Conservation (phyloP, 2,888 invertebrate genomes). For the Sericinus montela region DNA sequence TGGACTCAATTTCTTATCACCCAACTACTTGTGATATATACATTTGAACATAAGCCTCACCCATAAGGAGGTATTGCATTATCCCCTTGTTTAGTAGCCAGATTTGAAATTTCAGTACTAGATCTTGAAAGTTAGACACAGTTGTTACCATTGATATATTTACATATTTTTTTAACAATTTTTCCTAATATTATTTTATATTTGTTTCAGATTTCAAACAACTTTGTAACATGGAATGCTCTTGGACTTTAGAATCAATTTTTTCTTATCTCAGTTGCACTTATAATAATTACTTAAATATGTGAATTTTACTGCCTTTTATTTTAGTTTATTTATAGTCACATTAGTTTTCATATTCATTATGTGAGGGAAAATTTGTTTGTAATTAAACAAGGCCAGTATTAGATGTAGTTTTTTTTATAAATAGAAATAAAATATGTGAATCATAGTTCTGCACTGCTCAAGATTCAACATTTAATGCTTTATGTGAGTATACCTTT, state of each 20-base stretch:
- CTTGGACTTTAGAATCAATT: neutral
- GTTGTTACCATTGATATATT: too few relatives aligned
- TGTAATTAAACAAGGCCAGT: slow-evolving; percentile 42
- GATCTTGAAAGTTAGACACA: too few relatives aligned
- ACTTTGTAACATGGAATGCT: neutral
- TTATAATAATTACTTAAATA: neutral
- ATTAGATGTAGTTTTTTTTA: slow-evolving; percentile 29
- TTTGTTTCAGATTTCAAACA: slow-evolving; percentile 17
- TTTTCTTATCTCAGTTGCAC: neutral
- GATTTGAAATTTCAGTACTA: too few relatives aligned
- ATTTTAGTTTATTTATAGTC: neutral
- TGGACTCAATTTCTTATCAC: too few relatives aligned
- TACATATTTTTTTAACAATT: too few relatives aligned
- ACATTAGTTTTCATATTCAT: slow-evolving; percentile 10
- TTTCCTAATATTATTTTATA: too few relatives aligned
- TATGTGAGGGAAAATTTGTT: slow-evolving; percentile 17
- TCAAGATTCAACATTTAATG: slow-evolving; percentile 13
- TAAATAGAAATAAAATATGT: slow-evolving; percentile 8
- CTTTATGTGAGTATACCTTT: slow-evolving; percentile 10
- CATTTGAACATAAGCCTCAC: too few relatives aligned
- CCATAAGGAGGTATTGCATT: too few relatives aligned
- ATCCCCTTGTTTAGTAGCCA: too few relatives aligned
- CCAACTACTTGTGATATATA: too few relatives aligned
- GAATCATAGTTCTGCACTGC: slow-evolving; percentile 5
- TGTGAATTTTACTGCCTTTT: slow-evolving; percentile 8